Evolutionary conservation across 1,140 invertebrate genomes (phyloP).

Genomic region (Himalopsyche phryganea): DNA sequence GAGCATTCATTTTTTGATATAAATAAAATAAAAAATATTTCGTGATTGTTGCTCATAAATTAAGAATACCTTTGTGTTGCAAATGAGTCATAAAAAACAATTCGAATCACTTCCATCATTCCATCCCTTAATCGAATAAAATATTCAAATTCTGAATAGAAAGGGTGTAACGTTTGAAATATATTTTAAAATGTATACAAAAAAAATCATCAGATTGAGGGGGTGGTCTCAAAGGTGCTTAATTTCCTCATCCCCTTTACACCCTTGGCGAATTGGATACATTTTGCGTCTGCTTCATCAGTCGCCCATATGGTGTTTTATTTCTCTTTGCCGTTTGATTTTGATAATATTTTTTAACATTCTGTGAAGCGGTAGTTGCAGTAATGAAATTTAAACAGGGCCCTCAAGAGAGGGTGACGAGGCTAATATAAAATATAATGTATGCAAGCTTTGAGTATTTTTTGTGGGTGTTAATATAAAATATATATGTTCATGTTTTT

Average conservation of each 20-base stretch:
- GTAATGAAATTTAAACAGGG: constrained; percentile 26
- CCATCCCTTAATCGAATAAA: constrained; percentile 27
- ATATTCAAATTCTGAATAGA: constrained; percentile 27
- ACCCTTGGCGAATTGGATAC: constrained; percentile 15
- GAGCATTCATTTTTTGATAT: no score
- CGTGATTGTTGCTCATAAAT: no score
- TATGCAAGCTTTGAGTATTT: no score
- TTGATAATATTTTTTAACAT: constrained; percentile 30
- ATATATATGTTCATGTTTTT: no score
- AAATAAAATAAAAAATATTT: no score
- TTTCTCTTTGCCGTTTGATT: constrained; percentile 18
- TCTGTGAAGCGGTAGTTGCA: constrained; percentile 14
- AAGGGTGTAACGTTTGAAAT: constrained; percentile 13
- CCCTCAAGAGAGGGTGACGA: constrained; percentile 9
- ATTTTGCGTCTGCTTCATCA: constrained; percentile 21
- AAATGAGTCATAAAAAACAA: no score
- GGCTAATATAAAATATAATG: constrained; percentile 13
- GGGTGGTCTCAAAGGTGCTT: not conserved
- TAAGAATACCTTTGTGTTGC: no score
- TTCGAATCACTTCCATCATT: constrained; percentile 1
- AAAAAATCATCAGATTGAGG: constrained; percentile 9
- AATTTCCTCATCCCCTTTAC: constrained; percentile 2
- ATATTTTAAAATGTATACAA: constrained; percentile 15
- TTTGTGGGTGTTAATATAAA: no score
- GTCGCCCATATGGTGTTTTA: constrained; percentile 26